These are phyloP conservation scores for Acomys russatus DNA, from an alignment of 2,797 vertebrate genomes.

Conservation along the genomic window DNA sequence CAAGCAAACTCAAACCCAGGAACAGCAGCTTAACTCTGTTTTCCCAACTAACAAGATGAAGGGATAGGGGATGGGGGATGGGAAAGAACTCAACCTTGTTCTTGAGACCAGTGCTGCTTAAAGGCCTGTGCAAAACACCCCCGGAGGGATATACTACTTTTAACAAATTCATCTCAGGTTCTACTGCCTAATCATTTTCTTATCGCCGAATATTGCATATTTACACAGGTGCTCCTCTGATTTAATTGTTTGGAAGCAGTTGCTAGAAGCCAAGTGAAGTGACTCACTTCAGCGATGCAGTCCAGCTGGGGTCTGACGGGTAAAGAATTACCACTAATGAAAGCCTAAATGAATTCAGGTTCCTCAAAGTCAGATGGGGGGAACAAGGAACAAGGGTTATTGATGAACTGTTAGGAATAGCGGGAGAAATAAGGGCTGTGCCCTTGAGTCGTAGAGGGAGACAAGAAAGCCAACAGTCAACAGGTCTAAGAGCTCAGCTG, in stretches of 20 bases:
- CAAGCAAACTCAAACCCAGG: slow-evolving; percentile 10
- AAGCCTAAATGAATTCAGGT: slow-evolving; percentile 69
- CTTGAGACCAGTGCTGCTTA: slow-evolving; percentile 43
- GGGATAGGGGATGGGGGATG: background rate
- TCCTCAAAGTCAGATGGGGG: slow-evolving; percentile 74
- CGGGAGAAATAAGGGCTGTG: slow-evolving; percentile 59
- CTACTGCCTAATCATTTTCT: slow-evolving; percentile 77
- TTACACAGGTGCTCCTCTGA: slow-evolving; percentile 81
- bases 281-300: slow-evolving; percentile 40
- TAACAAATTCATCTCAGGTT: slow-evolving; percentile 53
- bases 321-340: slow-evolving; percentile 80
- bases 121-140: slow-evolving; percentile 23
- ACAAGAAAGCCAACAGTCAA: slow-evolving; percentile 39
- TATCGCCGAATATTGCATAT: slow-evolving; percentile 72
- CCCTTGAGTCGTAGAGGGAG: background rate
- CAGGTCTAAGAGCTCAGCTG: background rate
- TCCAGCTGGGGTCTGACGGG: slow-evolving; percentile 79
- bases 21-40: slow-evolving; percentile 48
- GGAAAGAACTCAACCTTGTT: slow-evolving; percentile 56
- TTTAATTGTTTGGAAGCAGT: slow-evolving; percentile 72
- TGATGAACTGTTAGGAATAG: slow-evolving; percentile 75
- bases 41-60: slow-evolving; percentile 62
- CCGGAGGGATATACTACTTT: slow-evolving; percentile 41
- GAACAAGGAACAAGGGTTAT: slow-evolving; percentile 36
- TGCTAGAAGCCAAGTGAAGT: slow-evolving; percentile 22